phyloP scores from a whole-genome alignment of 2,113 vertebrate species.

The Erythrolamprus reginae region DNA sequence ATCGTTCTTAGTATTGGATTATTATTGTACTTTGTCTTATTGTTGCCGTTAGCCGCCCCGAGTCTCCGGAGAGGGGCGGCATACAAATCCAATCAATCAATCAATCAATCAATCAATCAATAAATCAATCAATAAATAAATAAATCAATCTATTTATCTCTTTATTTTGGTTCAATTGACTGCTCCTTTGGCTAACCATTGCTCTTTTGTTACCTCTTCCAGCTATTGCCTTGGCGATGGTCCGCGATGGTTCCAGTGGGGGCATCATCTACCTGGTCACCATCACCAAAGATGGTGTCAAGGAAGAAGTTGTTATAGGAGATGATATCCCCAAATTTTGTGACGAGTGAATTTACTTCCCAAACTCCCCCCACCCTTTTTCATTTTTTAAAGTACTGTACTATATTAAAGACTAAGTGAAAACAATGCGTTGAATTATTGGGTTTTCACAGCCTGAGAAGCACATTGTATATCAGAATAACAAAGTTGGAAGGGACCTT shows the following conservation, averaged over 20 bases:
- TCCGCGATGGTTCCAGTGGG: constrained; percentile 80
- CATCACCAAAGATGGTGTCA: constrained; percentile 71
- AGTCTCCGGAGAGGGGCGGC: too few species aligned
- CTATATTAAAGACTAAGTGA: background rate
- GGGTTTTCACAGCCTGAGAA: too few species aligned
- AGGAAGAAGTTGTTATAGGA: constrained; percentile 76
- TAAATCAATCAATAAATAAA: too few species aligned
- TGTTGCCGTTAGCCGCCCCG: too few species aligned
- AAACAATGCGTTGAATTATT: background rate
- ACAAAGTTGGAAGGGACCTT: background rate
- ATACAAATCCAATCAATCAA: too few species aligned
- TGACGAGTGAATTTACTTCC: constrained; percentile 61
- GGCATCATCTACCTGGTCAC: constrained; percentile 80
- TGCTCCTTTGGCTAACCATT: background rate
- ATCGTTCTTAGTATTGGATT: too few species aligned
- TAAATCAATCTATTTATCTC: too few species aligned
- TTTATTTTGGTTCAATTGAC: background rate
- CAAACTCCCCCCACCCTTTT: background rate
- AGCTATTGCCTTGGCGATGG: constrained; percentile 84
- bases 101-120: too few species aligned
- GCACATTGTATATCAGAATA: background rate
- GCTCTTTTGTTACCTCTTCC: background rate
- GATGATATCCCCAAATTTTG: constrained; percentile 79
- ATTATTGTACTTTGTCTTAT: too few species aligned
- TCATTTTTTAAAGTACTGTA: background rate